A percentile compares a stretch with the other conserved stretches of the same genome.
phyloP scores from a whole-genome alignment of 2,113 vertebrate genomes.

The Microcebus murinus region DNA sequence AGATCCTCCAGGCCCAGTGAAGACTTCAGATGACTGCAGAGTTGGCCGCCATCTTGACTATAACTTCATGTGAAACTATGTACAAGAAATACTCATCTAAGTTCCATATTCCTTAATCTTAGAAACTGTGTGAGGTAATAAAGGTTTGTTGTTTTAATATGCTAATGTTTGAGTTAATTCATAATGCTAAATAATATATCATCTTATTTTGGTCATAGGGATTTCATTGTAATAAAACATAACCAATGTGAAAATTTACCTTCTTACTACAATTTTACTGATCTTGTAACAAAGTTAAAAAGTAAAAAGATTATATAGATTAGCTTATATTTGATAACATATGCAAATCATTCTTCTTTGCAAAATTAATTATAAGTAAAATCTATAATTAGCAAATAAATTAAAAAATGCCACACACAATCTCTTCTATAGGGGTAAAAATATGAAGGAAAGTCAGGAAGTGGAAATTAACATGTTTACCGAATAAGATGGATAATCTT shows the following conservation, averaged over 20 bases:
- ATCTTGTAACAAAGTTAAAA: neutral
- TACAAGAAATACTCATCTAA: neutral
- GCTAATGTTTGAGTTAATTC: neutral
- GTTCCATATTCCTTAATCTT: neutral
- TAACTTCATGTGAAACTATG: neutral
- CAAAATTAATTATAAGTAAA: constrained; percentile 15
- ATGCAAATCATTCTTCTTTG: neutral
- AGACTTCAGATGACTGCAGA: neutral
- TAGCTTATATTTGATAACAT: neutral
- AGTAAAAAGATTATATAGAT: neutral
- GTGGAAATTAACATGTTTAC: neutral
- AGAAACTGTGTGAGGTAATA: neutral
- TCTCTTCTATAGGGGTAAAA: neutral
- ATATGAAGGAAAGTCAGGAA: neutral
- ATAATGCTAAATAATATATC: neutral
- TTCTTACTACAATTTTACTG: neutral
- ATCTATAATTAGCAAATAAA: neutral
- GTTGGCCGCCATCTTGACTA: neutral
- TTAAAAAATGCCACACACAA: neutral
- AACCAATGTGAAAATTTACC: neutral
- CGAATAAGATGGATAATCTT: neutral
- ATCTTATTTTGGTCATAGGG: neutral
- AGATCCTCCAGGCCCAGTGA: neutral
- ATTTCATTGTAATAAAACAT: neutral
- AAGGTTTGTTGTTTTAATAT: neutral